These are phyloP conservation scores for Thrips palmi DNA, from an alignment of 1,140 invertebrate species.

Conservation along the genomic window DNA sequence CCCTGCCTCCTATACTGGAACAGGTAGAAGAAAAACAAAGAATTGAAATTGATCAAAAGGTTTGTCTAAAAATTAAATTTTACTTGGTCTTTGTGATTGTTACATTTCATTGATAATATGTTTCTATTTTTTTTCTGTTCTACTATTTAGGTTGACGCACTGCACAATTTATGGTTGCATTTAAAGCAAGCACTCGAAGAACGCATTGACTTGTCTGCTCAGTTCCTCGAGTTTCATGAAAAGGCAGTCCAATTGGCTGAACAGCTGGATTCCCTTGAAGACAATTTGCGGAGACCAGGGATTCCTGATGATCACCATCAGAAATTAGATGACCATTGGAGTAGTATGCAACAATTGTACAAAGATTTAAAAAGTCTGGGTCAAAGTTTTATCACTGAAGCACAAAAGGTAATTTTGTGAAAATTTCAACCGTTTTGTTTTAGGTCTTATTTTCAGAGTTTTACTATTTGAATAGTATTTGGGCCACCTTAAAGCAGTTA, in stretches of 20 bases:
- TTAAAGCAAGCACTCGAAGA: slow-evolving; percentile 40
- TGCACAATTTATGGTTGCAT: slow-evolving; percentile 42
- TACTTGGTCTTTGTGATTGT: too few species aligned
- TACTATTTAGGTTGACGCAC: slow-evolving; percentile 34
- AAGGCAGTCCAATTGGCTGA: slow-evolving; percentile 41
- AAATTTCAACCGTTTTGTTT: too few species aligned
- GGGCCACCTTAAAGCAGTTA: too few species aligned
- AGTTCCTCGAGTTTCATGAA: slow-evolving; percentile 55
- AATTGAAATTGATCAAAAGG: slow-evolving; percentile 39
- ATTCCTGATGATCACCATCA: too few species aligned
- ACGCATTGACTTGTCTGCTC: slow-evolving; percentile 38
- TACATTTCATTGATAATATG: too few species aligned
- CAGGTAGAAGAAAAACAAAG: slow-evolving; percentile 43
- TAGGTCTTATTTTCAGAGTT: too few species aligned
- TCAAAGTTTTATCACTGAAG: slow-evolving; percentile 24
- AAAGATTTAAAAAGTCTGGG: slow-evolving; percentile 38
- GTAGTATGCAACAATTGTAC: slow-evolving; percentile 24
- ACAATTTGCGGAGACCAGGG: slow-evolving; percentile 25
- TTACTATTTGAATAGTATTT: too few species aligned
- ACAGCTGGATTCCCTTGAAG: slow-evolving; percentile 46
- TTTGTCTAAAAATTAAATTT: too few species aligned
- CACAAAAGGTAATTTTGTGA: neutral
- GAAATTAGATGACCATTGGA: neutral
- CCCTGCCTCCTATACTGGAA: slow-evolving; percentile 43
- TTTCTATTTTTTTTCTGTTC: too few species aligned